Evolutionary conservation across 1,140 invertebrate species (phyloP).

Genomic region (Drosophila nebulosa): DNA sequence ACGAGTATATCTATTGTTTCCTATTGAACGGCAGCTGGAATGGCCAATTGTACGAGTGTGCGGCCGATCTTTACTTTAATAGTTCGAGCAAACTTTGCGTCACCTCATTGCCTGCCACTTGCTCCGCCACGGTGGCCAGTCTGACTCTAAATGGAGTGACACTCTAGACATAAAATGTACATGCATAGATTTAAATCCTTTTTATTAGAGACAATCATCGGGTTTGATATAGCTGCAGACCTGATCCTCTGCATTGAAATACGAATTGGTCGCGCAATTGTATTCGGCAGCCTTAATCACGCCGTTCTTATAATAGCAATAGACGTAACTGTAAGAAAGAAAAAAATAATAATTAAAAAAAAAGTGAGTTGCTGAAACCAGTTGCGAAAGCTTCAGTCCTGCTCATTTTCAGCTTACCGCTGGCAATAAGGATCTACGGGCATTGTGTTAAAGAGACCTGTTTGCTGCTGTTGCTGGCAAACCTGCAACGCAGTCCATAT

Average conservation of each 20-base stretch:
- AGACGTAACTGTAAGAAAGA: slow-evolving; percentile 60
- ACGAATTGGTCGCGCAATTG: slow-evolving; percentile 37
- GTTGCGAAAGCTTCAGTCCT: too few relatives aligned
- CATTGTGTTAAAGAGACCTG: slow-evolving; percentile 51
- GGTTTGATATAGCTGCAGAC: slow-evolving; percentile 49
- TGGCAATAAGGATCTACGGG: slow-evolving; percentile 61
- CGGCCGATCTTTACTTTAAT: slow-evolving; percentile 44
- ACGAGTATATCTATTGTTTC: slow-evolving; percentile 60
- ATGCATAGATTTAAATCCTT: slow-evolving; percentile 2
- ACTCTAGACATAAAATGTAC: not conserved
- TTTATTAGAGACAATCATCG: slow-evolving; percentile 35
- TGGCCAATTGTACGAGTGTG: slow-evolving; percentile 51
- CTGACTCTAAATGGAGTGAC: slow-evolving; percentile 44
- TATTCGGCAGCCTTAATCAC: slow-evolving; percentile 46
- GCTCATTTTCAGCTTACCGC: slow-evolving; percentile 40
- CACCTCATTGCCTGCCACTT: slow-evolving; percentile 37
- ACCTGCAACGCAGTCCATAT: slow-evolving; percentile 37
- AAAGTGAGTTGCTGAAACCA: too few relatives aligned
- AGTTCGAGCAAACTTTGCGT: slow-evolving; percentile 40
- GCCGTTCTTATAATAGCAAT: slow-evolving; percentile 44
- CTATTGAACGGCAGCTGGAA: slow-evolving; percentile 38
- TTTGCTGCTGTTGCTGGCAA: slow-evolving; percentile 15
- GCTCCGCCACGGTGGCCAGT: slow-evolving; percentile 33
- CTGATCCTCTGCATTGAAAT: slow-evolving; percentile 40
- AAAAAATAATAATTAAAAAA: too few relatives aligned